A percentile compares a stretch with the other conserved stretches of the same genome.
phyloP scores from a whole-genome alignment of 2,888 invertebrate species.

The Odontocolon sp. region DNA sequence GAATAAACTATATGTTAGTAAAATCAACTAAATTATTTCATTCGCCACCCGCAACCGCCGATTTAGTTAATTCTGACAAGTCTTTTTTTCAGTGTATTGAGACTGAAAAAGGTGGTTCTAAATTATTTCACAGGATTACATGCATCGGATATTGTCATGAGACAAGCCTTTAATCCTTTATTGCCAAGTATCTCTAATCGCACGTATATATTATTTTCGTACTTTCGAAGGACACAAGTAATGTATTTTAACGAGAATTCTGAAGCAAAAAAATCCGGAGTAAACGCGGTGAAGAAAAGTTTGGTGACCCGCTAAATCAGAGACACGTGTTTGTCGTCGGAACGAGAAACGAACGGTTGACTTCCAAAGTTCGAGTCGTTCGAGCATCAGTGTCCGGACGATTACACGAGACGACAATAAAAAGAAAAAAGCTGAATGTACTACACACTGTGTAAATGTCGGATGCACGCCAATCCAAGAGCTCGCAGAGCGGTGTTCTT shows the following conservation, averaged over 20 bases:
- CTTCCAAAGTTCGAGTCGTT: constrained; percentile 52
- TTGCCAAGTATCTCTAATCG: not conserved
- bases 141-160: too few relatives aligned
- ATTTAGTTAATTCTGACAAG: too few relatives aligned
- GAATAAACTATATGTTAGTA: too few relatives aligned
- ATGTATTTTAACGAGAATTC: constrained; percentile 36
- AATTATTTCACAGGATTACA: constrained; percentile 38
- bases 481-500: too few relatives aligned
- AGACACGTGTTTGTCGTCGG: constrained; percentile 46
- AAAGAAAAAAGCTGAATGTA: not conserved
- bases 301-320: constrained; percentile 38
- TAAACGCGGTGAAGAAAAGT: not conserved
- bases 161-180: not conserved
- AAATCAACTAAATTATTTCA: too few relatives aligned
- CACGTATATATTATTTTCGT: not conserved
- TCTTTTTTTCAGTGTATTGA: constrained; percentile 3
- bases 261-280: constrained; percentile 6
- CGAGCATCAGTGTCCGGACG: constrained; percentile 50
- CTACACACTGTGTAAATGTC: too few relatives aligned
- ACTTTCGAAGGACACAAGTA: not conserved
- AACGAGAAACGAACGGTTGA: constrained; percentile 37
- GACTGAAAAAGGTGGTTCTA: not conserved
- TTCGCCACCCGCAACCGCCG: too few relatives aligned
- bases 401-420: constrained; percentile 39
- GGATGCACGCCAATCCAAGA: too few relatives aligned